These are phyloP conservation scores for Pelvicachromis taeniatus DNA, from an alignment of 2,113 vertebrate species.

Conservation along the genomic window DNA sequence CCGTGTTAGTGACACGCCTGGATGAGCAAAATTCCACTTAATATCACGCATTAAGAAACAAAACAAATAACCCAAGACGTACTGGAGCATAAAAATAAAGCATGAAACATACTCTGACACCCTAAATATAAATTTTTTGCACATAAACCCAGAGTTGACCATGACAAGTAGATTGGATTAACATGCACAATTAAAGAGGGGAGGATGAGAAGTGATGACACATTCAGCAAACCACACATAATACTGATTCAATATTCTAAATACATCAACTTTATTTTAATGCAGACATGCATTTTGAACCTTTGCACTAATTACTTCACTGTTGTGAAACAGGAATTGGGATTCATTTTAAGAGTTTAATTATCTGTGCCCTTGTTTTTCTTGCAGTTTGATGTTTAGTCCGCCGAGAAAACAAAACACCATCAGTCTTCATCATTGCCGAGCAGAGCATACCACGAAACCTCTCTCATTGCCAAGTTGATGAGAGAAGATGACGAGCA, in stretches of 20 bases:
- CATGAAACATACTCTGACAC: slow-evolving; percentile 39
- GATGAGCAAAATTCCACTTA: slow-evolving; percentile 7
- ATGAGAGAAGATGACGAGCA: neutral
- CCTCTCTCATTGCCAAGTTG: neutral
- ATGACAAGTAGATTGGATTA: slow-evolving; percentile 34
- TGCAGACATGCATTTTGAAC: neutral
- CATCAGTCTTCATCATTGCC: neutral
- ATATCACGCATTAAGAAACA: slow-evolving; percentile 20
- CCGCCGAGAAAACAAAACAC: neutral
- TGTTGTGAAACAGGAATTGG: neutral
- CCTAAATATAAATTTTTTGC: neutral
- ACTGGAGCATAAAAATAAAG: slow-evolving; percentile 26
- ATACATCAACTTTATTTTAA: neutral
- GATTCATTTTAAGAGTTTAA: neutral
- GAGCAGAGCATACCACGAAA: neutral
- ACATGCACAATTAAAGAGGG: neutral
- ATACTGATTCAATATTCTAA: neutral
- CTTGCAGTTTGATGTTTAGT: neutral
- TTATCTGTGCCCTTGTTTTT: neutral
- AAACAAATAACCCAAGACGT: slow-evolving; percentile 28
- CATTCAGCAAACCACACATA: neutral
- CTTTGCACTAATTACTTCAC: neutral
- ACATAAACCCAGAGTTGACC: slow-evolving; percentile 8
- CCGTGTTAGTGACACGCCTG: neutral
- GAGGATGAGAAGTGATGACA: neutral